Base-by-base conservation (phyloP, 2,888 invertebrate species). In the Cacoxenus indagator region DNA sequence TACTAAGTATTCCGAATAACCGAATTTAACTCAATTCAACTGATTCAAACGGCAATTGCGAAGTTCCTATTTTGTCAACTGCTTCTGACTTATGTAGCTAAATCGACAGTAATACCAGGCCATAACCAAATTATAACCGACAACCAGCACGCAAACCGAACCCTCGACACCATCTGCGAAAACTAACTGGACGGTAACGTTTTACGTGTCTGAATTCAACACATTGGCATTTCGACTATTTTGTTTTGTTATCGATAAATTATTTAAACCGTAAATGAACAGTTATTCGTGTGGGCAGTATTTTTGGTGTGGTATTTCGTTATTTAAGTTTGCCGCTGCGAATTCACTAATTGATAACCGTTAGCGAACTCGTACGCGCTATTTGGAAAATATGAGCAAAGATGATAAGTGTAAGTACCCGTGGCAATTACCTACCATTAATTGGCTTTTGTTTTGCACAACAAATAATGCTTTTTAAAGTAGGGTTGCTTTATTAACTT, bases 371-470 rank as follows among this genome's bases (percentile, higher is more conserved):
- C 37, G 37, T 37, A 14, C 14, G 2, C 37, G 37, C 37, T 37
- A 37, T 14, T 37, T 14, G 37, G 1, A 37, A 37, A 85, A 81
- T 79, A 85, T 85, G 85, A 85, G 85, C 78, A 78, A 85, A 77
- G 85, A 85, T 82, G 86, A 85, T 73, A 85, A 84, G 78, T 85
- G 85, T 85, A 78, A 85, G 85, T 85, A 78, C 43, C 17, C 14
- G 45, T 55, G n/a, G n/a, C 2, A 26, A 9, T 48, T 19, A 19
- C 17, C 17, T 8, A 11, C 14, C 37, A 37, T 14, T 37, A 37
- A 37, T 37, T 37, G 37, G 37, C 37, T 37, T 37, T 11, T 37
- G 8, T 37, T 37, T 37, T 11, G 37, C 1, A 2, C 37, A 4
- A 37, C 8, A 4, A 11, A 5, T 11, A 37, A 37, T 37, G 2